Base-by-base conservation (phyloP, 2,888 invertebrate genomes). In the Platycnemis pennipes region DNA sequence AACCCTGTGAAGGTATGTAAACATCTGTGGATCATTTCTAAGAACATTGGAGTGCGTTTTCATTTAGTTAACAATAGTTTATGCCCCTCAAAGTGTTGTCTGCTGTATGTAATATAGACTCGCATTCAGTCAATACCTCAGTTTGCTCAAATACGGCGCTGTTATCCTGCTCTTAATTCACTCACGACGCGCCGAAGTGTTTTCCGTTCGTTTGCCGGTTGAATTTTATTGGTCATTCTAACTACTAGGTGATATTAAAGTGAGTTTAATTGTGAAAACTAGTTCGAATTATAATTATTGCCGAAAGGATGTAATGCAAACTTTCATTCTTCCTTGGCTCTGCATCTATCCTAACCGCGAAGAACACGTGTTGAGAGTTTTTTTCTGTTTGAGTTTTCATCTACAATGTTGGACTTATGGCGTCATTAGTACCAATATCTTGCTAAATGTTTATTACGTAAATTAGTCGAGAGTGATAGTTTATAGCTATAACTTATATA, bases 51-150 rank as follows among this genome's bases (percentile, higher is more conserved):
- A 2, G 44, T 44, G 31, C 16, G 3, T 91, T 63, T 44, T 63
- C 13, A 44, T 91, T 1, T n/a, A 26, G 22, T 44, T 42, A n/a
- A 4, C 5, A 44, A 45, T 63, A 63, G 63, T n/a, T 16, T 7
- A 2, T 26, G 42, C n/a, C 37, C 22, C 91, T 91, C 44, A 44
- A 13, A 22, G 91, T 69, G 91, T 91, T 91, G 91, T 91, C 91
- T 91, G 91, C 91, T 91, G 26, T 44, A 91, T 63, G 44, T n/a
- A n/a, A 3, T 69, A 91, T 91, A 91, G 91, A 91, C 91, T 91
- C 91, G 91, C 91, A 63, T 91, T 91, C 91, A 69, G 91, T 91
- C 91, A 91, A 91, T 91, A 91, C 63, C 91, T 63, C 45, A 44
- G 63, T 63, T 91, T 91, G 63, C 91, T 91, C 91, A 44, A 16